phyloP scores from a whole-genome alignment of 2,888 invertebrate genomes.

The Andrena praecox region DNA sequence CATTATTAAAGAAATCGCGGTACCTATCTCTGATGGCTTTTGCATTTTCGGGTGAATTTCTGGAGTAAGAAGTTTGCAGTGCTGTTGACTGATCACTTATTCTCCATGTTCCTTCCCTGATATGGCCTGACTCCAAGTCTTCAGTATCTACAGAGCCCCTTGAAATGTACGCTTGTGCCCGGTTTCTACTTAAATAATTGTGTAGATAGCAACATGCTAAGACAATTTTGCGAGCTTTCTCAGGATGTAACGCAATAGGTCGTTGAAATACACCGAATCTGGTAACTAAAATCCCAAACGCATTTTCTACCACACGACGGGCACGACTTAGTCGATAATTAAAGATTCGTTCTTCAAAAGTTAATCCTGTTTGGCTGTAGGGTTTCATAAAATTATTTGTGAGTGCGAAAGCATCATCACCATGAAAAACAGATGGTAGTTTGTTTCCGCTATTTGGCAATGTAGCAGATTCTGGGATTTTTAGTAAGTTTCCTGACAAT shows the following conservation, averaged over 20 bases:
- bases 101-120: neutral
- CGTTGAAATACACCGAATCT: neutral
- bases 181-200: neutral
- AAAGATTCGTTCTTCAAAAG: neutral
- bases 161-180: neutral
- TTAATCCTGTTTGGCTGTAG: neutral
- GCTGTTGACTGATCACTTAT: neutral
- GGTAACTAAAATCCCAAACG: neutral
- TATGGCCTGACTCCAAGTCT: neutral
- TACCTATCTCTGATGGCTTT: neutral
- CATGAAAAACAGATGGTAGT: neutral
- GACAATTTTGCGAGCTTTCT: neutral
- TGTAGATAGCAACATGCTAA: conserved; percentile 2
- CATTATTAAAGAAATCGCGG: conserved; percentile 3
- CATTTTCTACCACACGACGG: neutral
- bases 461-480: too few species aligned
- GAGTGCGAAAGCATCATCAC: neutral
- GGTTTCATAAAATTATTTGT: neutral
- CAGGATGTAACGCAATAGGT: neutral
- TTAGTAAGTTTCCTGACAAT: too few species aligned
- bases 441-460: neutral
- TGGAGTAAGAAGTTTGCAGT: neutral
- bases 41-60: neutral
- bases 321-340: neutral
- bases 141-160: neutral